Percentiles rank a stretch among this genome's conserved stretches.
Conservation (phyloP, 2,113 vertebrate species). For the Calyptomena viridis region DNA sequence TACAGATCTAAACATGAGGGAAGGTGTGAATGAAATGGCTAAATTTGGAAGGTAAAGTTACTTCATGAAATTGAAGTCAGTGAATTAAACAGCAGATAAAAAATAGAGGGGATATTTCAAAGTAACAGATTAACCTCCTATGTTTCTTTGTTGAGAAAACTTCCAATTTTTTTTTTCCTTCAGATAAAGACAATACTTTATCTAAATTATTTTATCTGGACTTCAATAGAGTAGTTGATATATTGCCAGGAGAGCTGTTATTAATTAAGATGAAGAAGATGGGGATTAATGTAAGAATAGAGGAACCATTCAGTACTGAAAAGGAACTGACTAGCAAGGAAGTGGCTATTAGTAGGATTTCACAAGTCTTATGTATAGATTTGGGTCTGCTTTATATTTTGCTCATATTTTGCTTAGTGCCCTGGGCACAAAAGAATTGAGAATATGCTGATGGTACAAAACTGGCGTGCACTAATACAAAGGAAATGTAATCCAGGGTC, state of each 20-base stretch:
- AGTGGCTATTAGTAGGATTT: neutral
- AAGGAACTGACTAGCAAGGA: neutral
- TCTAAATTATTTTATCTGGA: neutral
- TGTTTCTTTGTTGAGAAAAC: neutral
- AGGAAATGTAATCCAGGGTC: neutral
- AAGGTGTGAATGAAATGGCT: neutral
- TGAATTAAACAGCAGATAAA: neutral
- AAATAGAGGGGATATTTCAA: neutral
- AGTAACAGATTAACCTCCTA: neutral
- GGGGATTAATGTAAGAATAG: neutral
- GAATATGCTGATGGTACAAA: neutral
- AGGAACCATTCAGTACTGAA: neutral
- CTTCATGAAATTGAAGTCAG: neutral
- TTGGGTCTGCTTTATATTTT: neutral
- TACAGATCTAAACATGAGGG: neutral
- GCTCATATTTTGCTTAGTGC: neutral
- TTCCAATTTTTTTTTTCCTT: neutral
- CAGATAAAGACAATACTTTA: neutral
- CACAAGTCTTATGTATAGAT: neutral
- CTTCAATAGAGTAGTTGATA: neutral
- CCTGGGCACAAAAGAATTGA: neutral
- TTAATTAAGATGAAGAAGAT: constrained; percentile 24
- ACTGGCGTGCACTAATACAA: neutral
- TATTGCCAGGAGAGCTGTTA: neutral
- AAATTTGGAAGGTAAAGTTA: neutral